Evolutionary conservation across 2,113 vertebrate genomes (phyloP).

Genomic region (Cathartes aura): DNA sequence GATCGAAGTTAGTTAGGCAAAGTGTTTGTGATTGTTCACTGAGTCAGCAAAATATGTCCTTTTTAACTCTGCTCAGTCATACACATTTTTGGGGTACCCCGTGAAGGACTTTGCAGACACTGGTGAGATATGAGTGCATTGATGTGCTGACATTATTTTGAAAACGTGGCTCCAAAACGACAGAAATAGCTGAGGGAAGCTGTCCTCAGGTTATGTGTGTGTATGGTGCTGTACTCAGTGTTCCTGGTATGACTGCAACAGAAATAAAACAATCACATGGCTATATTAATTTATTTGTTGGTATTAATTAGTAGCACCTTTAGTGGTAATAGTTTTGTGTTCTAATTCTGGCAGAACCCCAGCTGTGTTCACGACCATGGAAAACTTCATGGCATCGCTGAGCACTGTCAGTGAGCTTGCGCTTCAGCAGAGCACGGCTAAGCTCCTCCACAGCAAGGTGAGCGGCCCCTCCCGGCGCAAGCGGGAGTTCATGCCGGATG

Average conservation of each 20-base stretch:
- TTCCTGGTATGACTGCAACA: neutral
- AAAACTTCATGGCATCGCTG: neutral
- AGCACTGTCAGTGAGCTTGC: neutral
- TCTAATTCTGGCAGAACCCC: neutral
- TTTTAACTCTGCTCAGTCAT: neutral
- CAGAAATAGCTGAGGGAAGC: neutral
- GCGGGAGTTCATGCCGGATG: constrained; percentile 87
- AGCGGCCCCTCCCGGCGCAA: constrained; percentile 70
- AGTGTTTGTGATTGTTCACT: neutral
- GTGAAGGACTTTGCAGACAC: neutral
- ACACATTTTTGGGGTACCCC: fast-evolving
- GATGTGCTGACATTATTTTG: neutral
- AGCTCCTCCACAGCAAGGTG: neutral
- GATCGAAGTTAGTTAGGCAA: neutral
- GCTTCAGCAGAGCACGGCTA: neutral
- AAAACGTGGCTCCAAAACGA: neutral
- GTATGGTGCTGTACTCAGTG: neutral
- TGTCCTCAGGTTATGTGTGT: neutral
- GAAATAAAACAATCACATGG: neutral
- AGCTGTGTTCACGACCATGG: neutral
- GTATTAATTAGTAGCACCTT: neutral
- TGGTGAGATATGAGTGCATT: neutral
- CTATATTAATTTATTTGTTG: neutral
- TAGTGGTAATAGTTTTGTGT: neutral
- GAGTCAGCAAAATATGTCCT: fast-evolving